These are phyloP conservation scores for Acrocephalus arundinaceus DNA, from an alignment of 2,113 vertebrate genomes.

Conservation along the genomic window DNA sequence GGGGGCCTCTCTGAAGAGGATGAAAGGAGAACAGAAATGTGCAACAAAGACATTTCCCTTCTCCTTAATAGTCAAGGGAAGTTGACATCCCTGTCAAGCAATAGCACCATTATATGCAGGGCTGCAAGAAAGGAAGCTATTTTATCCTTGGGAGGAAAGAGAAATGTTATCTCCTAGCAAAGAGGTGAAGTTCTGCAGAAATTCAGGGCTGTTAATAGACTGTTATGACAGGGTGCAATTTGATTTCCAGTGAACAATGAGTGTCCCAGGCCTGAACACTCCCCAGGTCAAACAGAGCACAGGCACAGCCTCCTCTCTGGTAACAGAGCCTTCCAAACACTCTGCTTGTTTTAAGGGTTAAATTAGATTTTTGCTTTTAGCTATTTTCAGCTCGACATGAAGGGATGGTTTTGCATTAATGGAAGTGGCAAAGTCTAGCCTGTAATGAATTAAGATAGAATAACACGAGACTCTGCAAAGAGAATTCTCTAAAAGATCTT, in stretches of 20 bases:
- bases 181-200: conserved; percentile 43
- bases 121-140: conserved; percentile 56
- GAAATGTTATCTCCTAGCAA: conserved; percentile 56
- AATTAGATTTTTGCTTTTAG: neutral
- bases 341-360: conserved; percentile 3
- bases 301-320: neutral
- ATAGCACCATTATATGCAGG: conserved; percentile 5
- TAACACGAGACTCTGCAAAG: neutral
- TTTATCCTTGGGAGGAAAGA: conserved; percentile 62
- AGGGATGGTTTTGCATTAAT: neutral
- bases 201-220: conserved; percentile 35
- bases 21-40: conserved; percentile 42
- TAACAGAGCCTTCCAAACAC: neutral
- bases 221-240: conserved; percentile 44
- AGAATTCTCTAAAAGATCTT: neutral
- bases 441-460: neutral
- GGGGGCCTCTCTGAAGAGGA: conserved; percentile 52
- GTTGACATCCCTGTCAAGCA: conserved; percentile 63
- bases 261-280: neutral
- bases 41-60: conserved; percentile 69
- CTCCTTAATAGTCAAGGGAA: conserved; percentile 63
- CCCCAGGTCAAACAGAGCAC: neutral
- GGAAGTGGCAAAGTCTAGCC: neutral
- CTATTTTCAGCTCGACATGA: neutral
- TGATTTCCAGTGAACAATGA: conserved; percentile 14